Conservation (phyloP, 1,140 invertebrate genomes). For the Philotrypesis tridentata region DNA sequence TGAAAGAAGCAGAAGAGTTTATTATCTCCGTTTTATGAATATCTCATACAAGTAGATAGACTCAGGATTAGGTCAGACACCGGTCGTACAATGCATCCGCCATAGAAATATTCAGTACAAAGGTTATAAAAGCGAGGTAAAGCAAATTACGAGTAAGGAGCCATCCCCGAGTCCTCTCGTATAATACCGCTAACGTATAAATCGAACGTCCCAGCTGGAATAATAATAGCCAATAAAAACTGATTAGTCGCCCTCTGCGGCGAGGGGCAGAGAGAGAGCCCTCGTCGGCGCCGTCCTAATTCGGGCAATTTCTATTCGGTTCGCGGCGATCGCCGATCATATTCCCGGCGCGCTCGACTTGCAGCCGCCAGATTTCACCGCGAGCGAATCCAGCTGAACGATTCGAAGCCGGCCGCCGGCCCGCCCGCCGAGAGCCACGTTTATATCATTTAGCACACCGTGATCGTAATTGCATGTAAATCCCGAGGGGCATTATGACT, state of each 20-base stretch:
- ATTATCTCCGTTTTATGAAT: no score
- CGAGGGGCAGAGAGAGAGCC: no score
- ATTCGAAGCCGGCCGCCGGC: background rate
- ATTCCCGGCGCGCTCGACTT: background rate
- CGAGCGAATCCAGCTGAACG: background rate
- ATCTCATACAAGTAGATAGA: no score
- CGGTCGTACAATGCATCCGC: no score
- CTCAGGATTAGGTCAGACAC: no score
- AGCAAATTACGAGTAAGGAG: background rate
- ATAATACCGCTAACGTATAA: background rate
- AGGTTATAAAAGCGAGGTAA: background rate
- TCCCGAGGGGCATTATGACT: slow-evolving; percentile 15
- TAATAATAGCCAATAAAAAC: slow-evolving; percentile 29
- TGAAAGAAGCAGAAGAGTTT: no score
- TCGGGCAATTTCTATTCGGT: slow-evolving; percentile 44
- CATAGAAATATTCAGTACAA: background rate
- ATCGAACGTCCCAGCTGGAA: background rate
- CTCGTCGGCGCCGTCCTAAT: slow-evolving; percentile 17
- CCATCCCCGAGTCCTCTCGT: background rate
- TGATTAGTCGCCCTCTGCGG: slow-evolving; percentile 6
- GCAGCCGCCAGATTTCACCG: slow-evolving; percentile 23
- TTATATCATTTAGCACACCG: slow-evolving; percentile 20
- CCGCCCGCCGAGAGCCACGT: background rate
- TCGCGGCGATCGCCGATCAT: slow-evolving; percentile 29
- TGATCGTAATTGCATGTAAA: slow-evolving; percentile 28